Evolutionary conservation across 2,113 vertebrate species (phyloP).

Genomic region (Poecile atricapillus): DNA sequence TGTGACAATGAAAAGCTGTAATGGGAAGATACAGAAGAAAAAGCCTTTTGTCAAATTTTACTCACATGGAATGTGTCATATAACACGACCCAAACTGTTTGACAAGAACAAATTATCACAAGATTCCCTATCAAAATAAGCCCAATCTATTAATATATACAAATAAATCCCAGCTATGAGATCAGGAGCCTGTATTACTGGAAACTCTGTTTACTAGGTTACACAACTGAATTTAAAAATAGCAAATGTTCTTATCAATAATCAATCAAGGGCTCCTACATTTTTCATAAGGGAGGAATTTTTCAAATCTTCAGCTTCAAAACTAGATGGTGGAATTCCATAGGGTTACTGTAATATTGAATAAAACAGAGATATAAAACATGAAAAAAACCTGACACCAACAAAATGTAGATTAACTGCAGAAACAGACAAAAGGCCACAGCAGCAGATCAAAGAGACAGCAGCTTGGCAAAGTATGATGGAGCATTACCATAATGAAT

Average conservation of each 20-base stretch:
- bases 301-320: slow-evolving; percentile 2
- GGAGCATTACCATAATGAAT: slow-evolving; percentile 73
- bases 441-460: slow-evolving; percentile 70
- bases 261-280: neutral
- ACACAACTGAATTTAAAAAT: neutral
- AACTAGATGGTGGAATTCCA: slow-evolving; percentile 17
- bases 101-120: slow-evolving; percentile 51
- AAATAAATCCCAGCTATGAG: slow-evolving; percentile 35
- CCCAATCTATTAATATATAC: slow-evolving; percentile 18
- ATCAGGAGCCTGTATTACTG: neutral
- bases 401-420: slow-evolving; percentile 74
- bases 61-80: neutral
- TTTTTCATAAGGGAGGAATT: neutral
- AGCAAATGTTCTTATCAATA: slow-evolving; percentile 1
- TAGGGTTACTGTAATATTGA: neutral
- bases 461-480: slow-evolving; percentile 47
- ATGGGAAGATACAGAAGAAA: slow-evolving; percentile 37
- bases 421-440: slow-evolving; percentile 58
- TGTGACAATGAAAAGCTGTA: slow-evolving; percentile 44
- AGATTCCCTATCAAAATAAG: slow-evolving; percentile 31
- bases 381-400: slow-evolving; percentile 45
- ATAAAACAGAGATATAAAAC: slow-evolving; percentile 24
- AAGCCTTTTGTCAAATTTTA: slow-evolving; percentile 40
- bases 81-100: neutral
- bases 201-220: neutral